Evolutionary conservation across 2,797 vertebrate species (phyloP).

Genomic region (Centroberyx gerrardi): DNA sequence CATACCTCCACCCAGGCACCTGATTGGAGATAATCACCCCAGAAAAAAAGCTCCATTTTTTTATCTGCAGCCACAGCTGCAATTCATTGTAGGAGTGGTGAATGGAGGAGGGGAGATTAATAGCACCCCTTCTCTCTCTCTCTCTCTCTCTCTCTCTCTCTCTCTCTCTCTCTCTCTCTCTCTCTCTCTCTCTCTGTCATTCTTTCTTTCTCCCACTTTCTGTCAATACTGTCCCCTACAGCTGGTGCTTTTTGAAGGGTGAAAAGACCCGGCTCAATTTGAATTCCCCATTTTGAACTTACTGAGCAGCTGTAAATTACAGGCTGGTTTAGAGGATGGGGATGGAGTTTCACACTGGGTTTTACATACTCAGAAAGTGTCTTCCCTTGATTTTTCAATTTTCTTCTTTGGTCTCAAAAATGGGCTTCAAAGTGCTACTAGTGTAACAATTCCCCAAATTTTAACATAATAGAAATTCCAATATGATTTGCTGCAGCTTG

Average conservation of each 20-base stretch:
- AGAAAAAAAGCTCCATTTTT: slow-evolving; percentile 72
- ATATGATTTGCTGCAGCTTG: background rate
- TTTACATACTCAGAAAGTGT: background rate
- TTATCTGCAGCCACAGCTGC: slow-evolving; percentile 86
- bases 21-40: slow-evolving; percentile 82
- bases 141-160: slow-evolving; percentile 27
- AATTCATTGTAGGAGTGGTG: slow-evolving; percentile 80
- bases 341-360: slow-evolving; percentile 22
- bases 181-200: slow-evolving; percentile 7
- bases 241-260: slow-evolving; percentile 75
- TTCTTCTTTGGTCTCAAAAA: background rate
- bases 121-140: slow-evolving; percentile 48
- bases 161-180: slow-evolving; percentile 8
- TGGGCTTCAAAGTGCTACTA: background rate
- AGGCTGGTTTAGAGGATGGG: background rate
- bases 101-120: slow-evolving; percentile 77
- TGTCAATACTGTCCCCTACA: slow-evolving; percentile 66
- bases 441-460: background rate
- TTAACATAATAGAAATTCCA: background rate
- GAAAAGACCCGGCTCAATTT: slow-evolving; percentile 65
- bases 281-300: slow-evolving; percentile 60
- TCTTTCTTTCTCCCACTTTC: slow-evolving; percentile 53
- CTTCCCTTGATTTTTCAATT: background rate
- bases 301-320: slow-evolving; percentile 56
- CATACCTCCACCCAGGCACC: slow-evolving; percentile 75